Evolutionary conservation across 2,888 invertebrate species (phyloP).

Genomic region (Aleiodes testaceus): DNA sequence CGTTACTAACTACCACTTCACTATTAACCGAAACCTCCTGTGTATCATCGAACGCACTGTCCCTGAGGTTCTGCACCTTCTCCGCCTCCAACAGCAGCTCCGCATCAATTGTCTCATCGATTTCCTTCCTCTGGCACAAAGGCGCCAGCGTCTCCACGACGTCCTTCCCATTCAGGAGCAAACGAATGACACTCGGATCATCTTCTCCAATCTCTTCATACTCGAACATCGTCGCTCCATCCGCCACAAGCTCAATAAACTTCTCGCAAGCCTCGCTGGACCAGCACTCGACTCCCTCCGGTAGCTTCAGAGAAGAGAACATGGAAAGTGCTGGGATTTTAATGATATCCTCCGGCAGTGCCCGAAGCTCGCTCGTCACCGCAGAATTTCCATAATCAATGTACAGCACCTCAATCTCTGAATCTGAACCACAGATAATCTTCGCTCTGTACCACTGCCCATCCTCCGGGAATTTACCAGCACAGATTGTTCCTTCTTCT

Average conservation of each 20-base stretch:
- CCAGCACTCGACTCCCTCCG: slow-evolving; percentile 78
- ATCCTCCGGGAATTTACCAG: slow-evolving; percentile 80
- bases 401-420: slow-evolving; percentile 78
- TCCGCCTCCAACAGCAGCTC: not conserved
- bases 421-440: slow-evolving; percentile 75
- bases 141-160: slow-evolving; percentile 78
- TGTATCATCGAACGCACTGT: slow-evolving; percentile 4
- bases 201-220: slow-evolving; percentile 81
- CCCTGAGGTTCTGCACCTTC: not conserved
- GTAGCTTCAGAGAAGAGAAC: slow-evolving; percentile 78
- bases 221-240: slow-evolving; percentile 81
- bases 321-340: slow-evolving; percentile 77
- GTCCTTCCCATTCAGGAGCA: slow-evolving; percentile 78
- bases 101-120: not conserved
- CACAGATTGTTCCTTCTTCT: slow-evolving; percentile 77
- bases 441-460: slow-evolving; percentile 81
- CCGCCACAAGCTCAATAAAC: slow-evolving; percentile 81
- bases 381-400: slow-evolving; percentile 82
- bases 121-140: slow-evolving; percentile 67
- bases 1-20: not conserved
- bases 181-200: slow-evolving; percentile 79
- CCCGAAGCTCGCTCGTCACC: slow-evolving; percentile 75
- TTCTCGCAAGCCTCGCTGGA: slow-evolving; percentile 78
- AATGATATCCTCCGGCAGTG: slow-evolving; percentile 78
- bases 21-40: not conserved